phyloP scores from a whole-genome alignment of 2,797 vertebrate genomes.

The Poeciliopsis presidionis region DNA sequence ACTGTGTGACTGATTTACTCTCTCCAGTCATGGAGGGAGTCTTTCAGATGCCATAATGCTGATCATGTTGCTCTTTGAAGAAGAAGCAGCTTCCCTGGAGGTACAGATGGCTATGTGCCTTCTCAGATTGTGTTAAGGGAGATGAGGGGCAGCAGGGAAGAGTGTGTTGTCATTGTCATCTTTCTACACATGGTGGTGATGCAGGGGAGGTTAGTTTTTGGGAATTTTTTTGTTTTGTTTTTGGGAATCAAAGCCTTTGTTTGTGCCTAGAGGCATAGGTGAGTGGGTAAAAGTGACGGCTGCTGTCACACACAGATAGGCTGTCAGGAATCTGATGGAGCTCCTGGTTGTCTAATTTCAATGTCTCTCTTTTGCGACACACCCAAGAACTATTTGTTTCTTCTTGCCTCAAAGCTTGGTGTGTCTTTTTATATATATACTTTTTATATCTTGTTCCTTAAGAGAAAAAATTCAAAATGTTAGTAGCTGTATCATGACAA shows the following conservation, averaged over 20 bases:
- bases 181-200: conserved; percentile 16
- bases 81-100: conserved; percentile 65
- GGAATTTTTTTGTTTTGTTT: conserved; percentile 31
- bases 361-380: conserved; percentile 51
- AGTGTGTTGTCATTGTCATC: conserved; percentile 44
- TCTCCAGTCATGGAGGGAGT: conserved; percentile 49
- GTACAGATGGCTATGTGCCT: conserved; percentile 69
- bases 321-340: conserved; percentile 63
- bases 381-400: conserved; percentile 51
- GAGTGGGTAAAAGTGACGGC: conserved; percentile 68
- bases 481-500: conserved; percentile 45
- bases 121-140: conserved; percentile 63
- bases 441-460: conserved; percentile 28
- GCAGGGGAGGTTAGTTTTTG: conserved; percentile 27
- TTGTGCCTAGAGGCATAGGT: conserved; percentile 71
- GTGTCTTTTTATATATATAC: conserved; percentile 10
- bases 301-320: conserved; percentile 61
- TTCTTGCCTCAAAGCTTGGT: conserved; percentile 36
- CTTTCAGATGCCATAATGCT: conserved; percentile 67
- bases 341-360: conserved; percentile 67
- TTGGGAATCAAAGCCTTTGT: conserved; percentile 71
- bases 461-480: conserved; percentile 31
- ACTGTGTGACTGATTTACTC: conserved; percentile 57
- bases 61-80: conserved; percentile 75
- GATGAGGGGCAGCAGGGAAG: conserved; percentile 49